Conservation (phyloP, 2,888 invertebrate genomes). For the Macaria liturata region DNA sequence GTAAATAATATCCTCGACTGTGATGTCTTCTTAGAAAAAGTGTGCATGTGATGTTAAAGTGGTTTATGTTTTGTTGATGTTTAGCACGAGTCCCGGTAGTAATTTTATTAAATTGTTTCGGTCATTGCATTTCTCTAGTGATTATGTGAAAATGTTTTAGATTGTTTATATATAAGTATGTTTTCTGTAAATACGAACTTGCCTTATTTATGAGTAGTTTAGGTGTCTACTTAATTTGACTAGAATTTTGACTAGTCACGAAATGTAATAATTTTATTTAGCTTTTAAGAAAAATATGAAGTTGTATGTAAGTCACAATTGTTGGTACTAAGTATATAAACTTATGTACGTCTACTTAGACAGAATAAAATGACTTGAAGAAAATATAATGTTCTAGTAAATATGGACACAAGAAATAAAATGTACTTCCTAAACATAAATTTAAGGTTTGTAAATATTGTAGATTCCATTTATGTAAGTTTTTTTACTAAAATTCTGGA, state of each 20-base stretch:
- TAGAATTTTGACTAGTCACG: constrained; percentile 78
- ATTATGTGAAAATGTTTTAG: constrained; percentile 57
- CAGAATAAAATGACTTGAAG: too few species aligned
- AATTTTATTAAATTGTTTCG: constrained; percentile 53
- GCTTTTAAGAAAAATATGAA: constrained; percentile 26
- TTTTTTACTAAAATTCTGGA: constrained; percentile 21
- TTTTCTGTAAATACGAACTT: constrained; percentile 75
- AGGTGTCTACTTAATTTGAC: constrained; percentile 66
- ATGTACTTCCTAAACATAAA: constrained; percentile 23
- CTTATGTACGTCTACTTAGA: neutral
- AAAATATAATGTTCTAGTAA: too few species aligned
- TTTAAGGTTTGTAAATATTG: constrained; percentile 37
- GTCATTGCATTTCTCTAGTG: constrained; percentile 69
- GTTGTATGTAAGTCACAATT: constrained; percentile 17
- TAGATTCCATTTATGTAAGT: constrained; percentile 24
- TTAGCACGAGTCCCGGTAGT: constrained; percentile 56
- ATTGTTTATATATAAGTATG: constrained; percentile 64
- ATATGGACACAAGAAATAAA: too few species aligned
- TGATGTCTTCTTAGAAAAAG: constrained; percentile 80
- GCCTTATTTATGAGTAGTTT: constrained; percentile 70
- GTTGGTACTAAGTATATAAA: constrained; percentile 14
- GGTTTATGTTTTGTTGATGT: constrained; percentile 69
- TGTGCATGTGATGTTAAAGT: constrained; percentile 70
- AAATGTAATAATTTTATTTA: constrained; percentile 49
- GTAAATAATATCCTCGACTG: constrained; percentile 71